A percentile compares a stretch with the other conserved stretches of the same genome.
phyloP scores from a whole-genome alignment of 2,888 invertebrate species.

The Diarsia brunnea region DNA sequence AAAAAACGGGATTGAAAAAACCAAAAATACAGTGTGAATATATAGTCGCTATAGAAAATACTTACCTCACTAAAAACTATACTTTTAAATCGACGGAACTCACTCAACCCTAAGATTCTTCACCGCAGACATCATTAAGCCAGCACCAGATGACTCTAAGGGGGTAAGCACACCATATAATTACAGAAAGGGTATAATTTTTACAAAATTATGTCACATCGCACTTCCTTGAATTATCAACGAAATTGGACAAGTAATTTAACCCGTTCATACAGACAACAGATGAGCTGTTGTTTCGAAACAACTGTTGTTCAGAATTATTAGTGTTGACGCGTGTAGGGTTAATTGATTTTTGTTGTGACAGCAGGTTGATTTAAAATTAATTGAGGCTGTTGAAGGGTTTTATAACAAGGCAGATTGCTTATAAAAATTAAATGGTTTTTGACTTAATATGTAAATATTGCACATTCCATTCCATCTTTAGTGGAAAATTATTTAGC shows the following conservation, averaged over 20 bases:
- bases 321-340: slow-evolving; percentile 54
- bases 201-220: slow-evolving; percentile 75
- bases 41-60: slow-evolving; percentile 24
- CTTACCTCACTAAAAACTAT: slow-evolving; percentile 17
- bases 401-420: slow-evolving; percentile 3
- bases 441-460: neutral
- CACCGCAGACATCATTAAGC: slow-evolving; percentile 77
- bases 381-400: slow-evolving; percentile 18
- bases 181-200: slow-evolving; percentile 74
- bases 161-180: slow-evolving; percentile 71
- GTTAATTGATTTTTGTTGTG: slow-evolving; percentile 50
- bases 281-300: slow-evolving; percentile 61
- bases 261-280: slow-evolving; percentile 63
- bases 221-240: slow-evolving; percentile 66
- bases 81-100: slow-evolving; percentile 44
- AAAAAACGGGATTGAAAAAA: neutral
- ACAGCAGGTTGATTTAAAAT: slow-evolving; percentile 51
- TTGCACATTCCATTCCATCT: neutral
- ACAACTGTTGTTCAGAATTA: slow-evolving; percentile 59
- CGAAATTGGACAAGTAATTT: slow-evolving; percentile 66
- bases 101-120: slow-evolving; percentile 61
- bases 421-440: slow-evolving; percentile 3
- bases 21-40: slow-evolving; percentile 31
- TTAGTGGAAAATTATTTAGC: slow-evolving; percentile 10
- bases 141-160: slow-evolving; percentile 78